Evolutionary conservation across 2,888 invertebrate genomes (phyloP), one percentile per base, ranked within the genome.

Genomic region (Melanophora roralis): DNA sequence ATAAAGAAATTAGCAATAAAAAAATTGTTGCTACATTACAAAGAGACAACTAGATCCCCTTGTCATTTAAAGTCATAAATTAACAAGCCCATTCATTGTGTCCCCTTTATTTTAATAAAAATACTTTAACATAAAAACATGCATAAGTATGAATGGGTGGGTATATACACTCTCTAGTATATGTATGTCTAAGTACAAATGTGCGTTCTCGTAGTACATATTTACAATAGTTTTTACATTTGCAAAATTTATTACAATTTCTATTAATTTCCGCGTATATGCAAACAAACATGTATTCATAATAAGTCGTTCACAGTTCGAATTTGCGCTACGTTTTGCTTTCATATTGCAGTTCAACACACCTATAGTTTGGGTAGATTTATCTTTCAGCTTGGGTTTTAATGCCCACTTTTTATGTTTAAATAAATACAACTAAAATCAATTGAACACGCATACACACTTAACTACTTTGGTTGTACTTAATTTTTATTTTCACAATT

Each of bases 231-330:
- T 62, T 76, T 64, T 23, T 36, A 69, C 36, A 64, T 51, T 51
- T 65, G 69, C 34, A 43, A 60, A 68, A 68, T 60, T 68, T 67
- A 59, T 74, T 74, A 60, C 59, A 67, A 43, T 36, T 36, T 74
- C 69, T 69, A 69, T 69, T 34, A 69, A 71, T 77, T 77, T 77
- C 76, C 76, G 76, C 64, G 64, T 77, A 38, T 27, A 51, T 57
- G 27, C 6, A 27, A n/a, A n/a, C n/a, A n/a, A n/a, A n/a, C n/a
- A n/a, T n/a, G n/a, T 64, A 40, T 57, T 53, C 53, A 55, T 62
- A 53, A 72, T 64, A 45, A 45, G 62, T 68, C 67, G 53, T 75
- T 67, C 51, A n/a, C 67, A 74, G 67, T 67, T 67, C 49, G 59
- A 59, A 67, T 47, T 16, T 38, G 60, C 19, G 12, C 3, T 40